Evolutionary conservation across 2,797 vertebrate species (phyloP).

Genomic region (Otolemur crassicaudatus): DNA sequence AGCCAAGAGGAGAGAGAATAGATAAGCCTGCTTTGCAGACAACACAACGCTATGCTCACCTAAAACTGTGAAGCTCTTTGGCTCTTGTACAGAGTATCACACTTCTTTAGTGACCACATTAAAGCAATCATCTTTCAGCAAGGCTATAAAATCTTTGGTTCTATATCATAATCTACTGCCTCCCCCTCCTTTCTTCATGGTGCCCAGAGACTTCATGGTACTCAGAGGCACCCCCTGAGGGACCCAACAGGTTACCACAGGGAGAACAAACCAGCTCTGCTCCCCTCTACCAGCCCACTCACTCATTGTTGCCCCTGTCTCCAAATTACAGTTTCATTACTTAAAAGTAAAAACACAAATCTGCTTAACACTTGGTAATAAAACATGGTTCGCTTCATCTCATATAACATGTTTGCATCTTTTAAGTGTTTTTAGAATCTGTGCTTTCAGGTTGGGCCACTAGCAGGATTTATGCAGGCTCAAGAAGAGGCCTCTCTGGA

Average conservation of each 20-base stretch:
- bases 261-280: background rate
- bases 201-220: background rate
- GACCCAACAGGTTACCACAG: background rate
- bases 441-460: background rate
- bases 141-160: background rate
- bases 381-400: background rate
- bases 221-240: background rate
- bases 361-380: background rate
- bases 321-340: background rate
- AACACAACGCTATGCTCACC: background rate
- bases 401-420: background rate
- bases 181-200: background rate
- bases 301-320: background rate
- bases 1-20: background rate
- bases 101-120: background rate
- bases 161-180: background rate
- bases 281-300: background rate
- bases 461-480: background rate
- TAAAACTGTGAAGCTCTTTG: background rate
- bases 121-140: background rate
- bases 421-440: background rate
- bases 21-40: background rate
- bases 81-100: background rate
- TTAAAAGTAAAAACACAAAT: background rate
- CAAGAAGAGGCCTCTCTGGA: accelerated